Conservation (phyloP, 2,113 vertebrate genomes). For the Morone saxatilis region DNA sequence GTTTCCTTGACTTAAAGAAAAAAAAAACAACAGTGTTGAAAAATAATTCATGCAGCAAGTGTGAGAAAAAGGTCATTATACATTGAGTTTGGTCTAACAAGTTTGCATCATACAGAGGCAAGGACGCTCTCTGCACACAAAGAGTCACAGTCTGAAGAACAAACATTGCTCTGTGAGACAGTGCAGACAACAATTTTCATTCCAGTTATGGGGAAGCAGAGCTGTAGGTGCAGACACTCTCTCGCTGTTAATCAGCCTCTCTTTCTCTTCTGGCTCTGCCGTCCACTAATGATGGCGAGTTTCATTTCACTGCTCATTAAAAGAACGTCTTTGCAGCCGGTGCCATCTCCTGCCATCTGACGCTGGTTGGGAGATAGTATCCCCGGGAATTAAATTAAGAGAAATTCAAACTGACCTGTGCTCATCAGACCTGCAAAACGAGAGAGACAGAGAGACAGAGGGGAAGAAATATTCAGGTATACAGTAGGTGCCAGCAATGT, state of each 20-base stretch:
- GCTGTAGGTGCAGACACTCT: slow-evolving; percentile 28
- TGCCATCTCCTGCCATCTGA: slow-evolving; percentile 27
- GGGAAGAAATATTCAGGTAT: slow-evolving; percentile 11
- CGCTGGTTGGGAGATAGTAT: slow-evolving; percentile 1
- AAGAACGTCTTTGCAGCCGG: slow-evolving; percentile 37
- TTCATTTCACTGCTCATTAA: slow-evolving; percentile 64
- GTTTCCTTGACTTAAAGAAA: slow-evolving; percentile 24
- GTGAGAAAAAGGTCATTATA: slow-evolving; percentile 31
- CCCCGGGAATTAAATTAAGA: slow-evolving; percentile 25
- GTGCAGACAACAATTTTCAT: slow-evolving; percentile 48
- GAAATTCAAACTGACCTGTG: slow-evolving; percentile 31
- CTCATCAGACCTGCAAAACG: slow-evolving; percentile 52
- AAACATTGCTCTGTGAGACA: slow-evolving; percentile 1
- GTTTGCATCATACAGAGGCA: slow-evolving; percentile 33
- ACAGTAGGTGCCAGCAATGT: neutral
- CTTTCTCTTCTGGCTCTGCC: slow-evolving; percentile 15
- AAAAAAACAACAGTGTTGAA: slow-evolving; percentile 34
- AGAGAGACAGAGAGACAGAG: slow-evolving; percentile 7
- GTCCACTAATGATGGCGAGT: slow-evolving; percentile 39
- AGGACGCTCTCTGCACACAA: slow-evolving; percentile 32
- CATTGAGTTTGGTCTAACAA: slow-evolving; percentile 36
- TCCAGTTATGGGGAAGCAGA: slow-evolving; percentile 40
- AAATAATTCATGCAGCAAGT: slow-evolving; percentile 66
- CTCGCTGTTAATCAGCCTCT: slow-evolving; percentile 15
- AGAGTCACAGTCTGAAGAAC: slow-evolving; percentile 19